Evolutionary conservation across 1,140 invertebrate species (phyloP), one percentile per base, ranked within the genome.

Genomic region (Hyles vespertilio): DNA sequence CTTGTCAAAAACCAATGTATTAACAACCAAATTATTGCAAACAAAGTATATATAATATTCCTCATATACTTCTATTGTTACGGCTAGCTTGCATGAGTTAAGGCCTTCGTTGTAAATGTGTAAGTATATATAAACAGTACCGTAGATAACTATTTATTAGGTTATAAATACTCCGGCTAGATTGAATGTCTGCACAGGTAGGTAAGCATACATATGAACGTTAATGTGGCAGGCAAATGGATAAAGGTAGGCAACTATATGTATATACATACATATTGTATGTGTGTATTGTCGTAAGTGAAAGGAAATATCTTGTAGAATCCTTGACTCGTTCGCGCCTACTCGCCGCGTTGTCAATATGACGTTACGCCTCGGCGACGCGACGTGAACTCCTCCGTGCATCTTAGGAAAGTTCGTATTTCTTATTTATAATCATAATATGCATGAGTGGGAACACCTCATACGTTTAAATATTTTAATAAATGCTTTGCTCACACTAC

Each of bases 261-360:
- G 11, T 22, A 5, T 74, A 72, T 66, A 68, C 59, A 65, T 62
- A 51, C 51, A 45, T 72, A 67, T 65, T 71, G 71, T 70, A 70
- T 69, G 68, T 75, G 69, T 74, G 77, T 74, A 87, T 87, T 87
- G 81, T 87, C 81, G 81, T 75, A 79, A 84, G 84, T 87, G 84
- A 87, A 87, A 87, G 84, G 85, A 84, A 88, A 88, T 84, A 85
- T 87, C 77, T 83, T 84, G 79, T 77, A 82, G 83, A 72, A 88
- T 86, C 81, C 83, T 86, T 84, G 85, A 84, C 77, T 84, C 75
- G 74, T 74, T 76, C 72, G 84, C 81, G 79, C 81, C 79, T 85
- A 81, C 82, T 79, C 68, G 73, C 70, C 61, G 66, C 67, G 70
- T 70, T 67, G 74, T 62, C 72, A 61, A 69, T 68, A 63, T 59